Evolutionary conservation across 2,888 invertebrate species (phyloP).

Genomic region (Brenthis daphne): DNA sequence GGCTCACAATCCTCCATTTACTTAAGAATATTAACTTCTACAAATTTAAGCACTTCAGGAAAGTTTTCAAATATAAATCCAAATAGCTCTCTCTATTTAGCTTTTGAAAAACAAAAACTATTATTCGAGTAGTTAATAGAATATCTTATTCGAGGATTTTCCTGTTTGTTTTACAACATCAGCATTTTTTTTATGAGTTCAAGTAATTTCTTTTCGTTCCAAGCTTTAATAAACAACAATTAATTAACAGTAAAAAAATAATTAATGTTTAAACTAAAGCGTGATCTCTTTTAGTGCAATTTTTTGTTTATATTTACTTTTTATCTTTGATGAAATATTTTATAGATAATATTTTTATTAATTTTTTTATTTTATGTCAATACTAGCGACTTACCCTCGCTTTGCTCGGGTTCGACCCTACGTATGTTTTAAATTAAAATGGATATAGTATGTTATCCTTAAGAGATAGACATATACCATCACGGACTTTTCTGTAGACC

Average conservation of each 20-base stretch:
- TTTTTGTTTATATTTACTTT: neutral
- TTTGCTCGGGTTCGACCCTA: no score
- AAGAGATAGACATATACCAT: no score
- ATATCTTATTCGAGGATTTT: conserved; percentile 21
- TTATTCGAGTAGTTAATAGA: conserved; percentile 30
- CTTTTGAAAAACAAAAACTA: conserved; percentile 17
- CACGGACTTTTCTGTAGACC: no score
- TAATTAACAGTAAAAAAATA: conserved; percentile 1
- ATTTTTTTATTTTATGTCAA: no score
- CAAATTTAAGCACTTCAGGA: no score
- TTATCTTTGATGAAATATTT: no score
- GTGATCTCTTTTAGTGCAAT: neutral
- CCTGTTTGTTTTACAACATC: conserved; percentile 20
- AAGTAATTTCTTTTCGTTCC: neutral
- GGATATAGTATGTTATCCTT: no score
- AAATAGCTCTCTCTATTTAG: conserved; percentile 9
- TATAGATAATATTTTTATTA: no score
- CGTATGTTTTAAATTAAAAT: no score
- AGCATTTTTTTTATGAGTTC: conserved; percentile 11
- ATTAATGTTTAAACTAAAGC: neutral
- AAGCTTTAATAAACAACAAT: conserved; percentile 3
- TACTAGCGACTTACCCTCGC: no score
- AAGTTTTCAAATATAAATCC: conserved; percentile 3
- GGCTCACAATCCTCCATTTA: no score
- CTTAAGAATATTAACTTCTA: no score